Conservation (phyloP, 2,797 vertebrate genomes). For the Hypotaenidia okinawae region DNA sequence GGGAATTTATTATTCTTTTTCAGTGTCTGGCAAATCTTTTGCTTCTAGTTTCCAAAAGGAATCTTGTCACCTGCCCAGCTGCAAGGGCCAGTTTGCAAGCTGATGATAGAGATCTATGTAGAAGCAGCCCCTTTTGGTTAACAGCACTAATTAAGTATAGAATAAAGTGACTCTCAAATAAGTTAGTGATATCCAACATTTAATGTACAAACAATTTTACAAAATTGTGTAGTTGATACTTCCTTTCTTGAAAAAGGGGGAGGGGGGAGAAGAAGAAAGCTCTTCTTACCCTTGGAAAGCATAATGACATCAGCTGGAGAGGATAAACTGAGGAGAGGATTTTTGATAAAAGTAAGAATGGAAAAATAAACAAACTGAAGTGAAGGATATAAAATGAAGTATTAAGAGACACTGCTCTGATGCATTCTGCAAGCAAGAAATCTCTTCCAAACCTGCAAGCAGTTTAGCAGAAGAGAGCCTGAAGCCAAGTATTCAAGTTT, state of each 20-base stretch:
- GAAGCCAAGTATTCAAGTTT: neutral
- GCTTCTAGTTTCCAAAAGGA: neutral
- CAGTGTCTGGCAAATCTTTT: neutral
- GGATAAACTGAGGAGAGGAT: neutral
- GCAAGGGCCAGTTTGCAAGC: neutral
- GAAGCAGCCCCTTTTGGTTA: neutral
- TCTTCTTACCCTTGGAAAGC: neutral
- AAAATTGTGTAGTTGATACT: neutral
- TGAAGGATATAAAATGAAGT: neutral
- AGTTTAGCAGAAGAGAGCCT: neutral
- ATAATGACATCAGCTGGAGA: neutral
- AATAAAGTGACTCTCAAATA: neutral
- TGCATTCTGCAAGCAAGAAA: neutral
- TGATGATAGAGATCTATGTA: neutral
- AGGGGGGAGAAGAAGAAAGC: too few species aligned
- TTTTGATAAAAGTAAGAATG: neutral
- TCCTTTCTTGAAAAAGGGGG: neutral
- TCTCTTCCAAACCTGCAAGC: neutral
- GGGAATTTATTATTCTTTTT: neutral
- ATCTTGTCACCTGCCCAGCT: neutral
- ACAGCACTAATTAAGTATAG: neutral
- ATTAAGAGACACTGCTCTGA: neutral
- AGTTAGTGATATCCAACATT: neutral
- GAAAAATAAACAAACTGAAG: neutral
- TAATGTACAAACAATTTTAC: neutral